Evolutionary conservation across 2,797 vertebrate genomes (phyloP).

Genomic region (Xyrichtys novacula): DNA sequence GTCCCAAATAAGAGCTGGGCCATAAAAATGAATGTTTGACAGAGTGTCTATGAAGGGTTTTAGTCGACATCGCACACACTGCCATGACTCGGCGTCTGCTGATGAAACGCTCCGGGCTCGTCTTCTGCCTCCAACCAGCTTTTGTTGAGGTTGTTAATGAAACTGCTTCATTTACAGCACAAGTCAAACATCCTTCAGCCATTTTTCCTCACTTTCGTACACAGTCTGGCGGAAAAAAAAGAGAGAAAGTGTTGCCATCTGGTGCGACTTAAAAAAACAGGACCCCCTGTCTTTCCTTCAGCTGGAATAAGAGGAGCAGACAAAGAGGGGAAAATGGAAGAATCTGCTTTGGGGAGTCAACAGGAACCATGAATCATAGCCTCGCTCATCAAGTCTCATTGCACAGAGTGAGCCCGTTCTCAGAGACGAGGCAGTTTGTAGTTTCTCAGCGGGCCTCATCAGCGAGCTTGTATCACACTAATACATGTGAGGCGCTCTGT

Average conservation of each 20-base stretch:
- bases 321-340: constrained; percentile 42
- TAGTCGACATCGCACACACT: not conserved
- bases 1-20: no score
- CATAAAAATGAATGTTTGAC: no score
- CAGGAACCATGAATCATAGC: constrained; percentile 64
- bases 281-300: constrained; percentile 25
- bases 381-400: constrained; percentile 68
- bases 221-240: constrained; percentile 82
- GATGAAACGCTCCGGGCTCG: constrained; percentile 60
- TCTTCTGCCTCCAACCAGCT: constrained; percentile 73
- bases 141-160: constrained; percentile 82
- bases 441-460: constrained; percentile 70
- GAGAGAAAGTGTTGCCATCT: constrained; percentile 85
- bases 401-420: constrained; percentile 59
- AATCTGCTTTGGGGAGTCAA: constrained; percentile 63
- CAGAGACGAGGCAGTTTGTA: constrained; percentile 55
- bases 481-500: constrained; percentile 62
- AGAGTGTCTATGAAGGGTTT: no score
- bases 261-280: constrained; percentile 73
- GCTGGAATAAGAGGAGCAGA: constrained; percentile 22
- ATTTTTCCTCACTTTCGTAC: constrained; percentile 73
- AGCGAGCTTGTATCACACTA: constrained; percentile 71
- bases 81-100: not conserved
- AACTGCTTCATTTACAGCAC: constrained; percentile 83
- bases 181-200: constrained; percentile 81